Evolutionary conservation across 2,888 invertebrate species (phyloP).

Genomic region (Latrodectus elegans): DNA sequence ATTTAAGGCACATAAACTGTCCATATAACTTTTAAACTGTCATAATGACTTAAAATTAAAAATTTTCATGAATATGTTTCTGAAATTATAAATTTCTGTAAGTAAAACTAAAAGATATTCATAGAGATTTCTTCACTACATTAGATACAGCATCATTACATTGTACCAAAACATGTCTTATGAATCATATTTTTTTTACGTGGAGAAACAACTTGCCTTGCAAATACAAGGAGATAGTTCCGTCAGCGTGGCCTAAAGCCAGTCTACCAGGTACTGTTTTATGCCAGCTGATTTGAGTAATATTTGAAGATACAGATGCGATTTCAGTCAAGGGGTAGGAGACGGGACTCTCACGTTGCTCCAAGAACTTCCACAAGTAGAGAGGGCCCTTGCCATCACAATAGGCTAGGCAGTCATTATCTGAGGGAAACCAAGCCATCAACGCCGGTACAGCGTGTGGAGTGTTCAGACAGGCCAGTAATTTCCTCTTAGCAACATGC

Average conservation of each 20-base stretch:
- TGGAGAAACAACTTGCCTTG: constrained; percentile 71
- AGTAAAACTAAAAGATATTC: too few species aligned
- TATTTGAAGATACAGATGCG: constrained; percentile 67
- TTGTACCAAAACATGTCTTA: too few species aligned
- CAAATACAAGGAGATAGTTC: constrained; percentile 74
- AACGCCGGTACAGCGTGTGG: constrained; percentile 72
- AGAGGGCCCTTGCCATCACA: constrained; percentile 73
- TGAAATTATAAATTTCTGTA: too few species aligned
- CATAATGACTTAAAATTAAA: too few species aligned
- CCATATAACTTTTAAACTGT: too few species aligned
- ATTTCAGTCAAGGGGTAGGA: constrained; percentile 69
- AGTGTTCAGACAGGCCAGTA: constrained; percentile 73
- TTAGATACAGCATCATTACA: too few species aligned
- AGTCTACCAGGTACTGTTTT: constrained; percentile 72
- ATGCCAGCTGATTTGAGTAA: constrained; percentile 73
- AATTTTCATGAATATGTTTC: too few species aligned
- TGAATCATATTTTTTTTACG: too few species aligned
- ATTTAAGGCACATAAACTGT: too few species aligned
- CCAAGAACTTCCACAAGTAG: constrained; percentile 73
- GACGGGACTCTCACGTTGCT: constrained; percentile 61
- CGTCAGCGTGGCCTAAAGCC: constrained; percentile 75
- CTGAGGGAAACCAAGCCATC: constrained; percentile 74
- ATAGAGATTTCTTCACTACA: too few species aligned
- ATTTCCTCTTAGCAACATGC: constrained; percentile 74
- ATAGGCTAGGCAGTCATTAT: constrained; percentile 72